Evolutionary conservation across 2,888 invertebrate genomes (phyloP).

Genomic region (Chrysina gloriosa): DNA sequence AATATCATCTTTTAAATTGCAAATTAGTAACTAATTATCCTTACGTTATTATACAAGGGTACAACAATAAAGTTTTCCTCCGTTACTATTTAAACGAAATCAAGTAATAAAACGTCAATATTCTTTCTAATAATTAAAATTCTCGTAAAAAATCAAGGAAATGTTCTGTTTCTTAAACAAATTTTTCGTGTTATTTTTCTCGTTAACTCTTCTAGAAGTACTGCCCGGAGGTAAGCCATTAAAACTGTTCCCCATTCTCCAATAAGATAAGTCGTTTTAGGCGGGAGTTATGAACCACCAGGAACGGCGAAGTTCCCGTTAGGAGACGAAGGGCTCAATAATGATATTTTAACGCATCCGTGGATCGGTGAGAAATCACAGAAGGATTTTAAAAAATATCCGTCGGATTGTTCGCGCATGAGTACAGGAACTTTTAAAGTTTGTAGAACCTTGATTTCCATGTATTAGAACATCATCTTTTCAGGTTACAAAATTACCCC

Average conservation of each 20-base stretch:
- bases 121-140: conserved; percentile 19
- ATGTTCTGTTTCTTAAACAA: conserved; percentile 16
- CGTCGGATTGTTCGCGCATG: conserved; percentile 19
- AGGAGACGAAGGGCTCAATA: conserved; percentile 50
- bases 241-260: not conserved
- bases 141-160: conserved; percentile 16
- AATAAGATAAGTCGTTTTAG: not conserved
- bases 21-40: no score
- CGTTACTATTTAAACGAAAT: not conserved
- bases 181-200: conserved; percentile 14
- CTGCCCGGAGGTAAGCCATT: conserved; percentile 1
- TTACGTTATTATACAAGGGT: not conserved
- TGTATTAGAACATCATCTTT: not conserved
- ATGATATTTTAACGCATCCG: conserved; percentile 41
- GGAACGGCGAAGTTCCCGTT: conserved; percentile 46
- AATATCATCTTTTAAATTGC: no score
- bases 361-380: conserved; percentile 31
- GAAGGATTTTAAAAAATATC: conserved; percentile 30
- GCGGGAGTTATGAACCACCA: conserved; percentile 46
- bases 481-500: no score
- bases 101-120: conserved; percentile 31
- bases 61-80: not conserved
- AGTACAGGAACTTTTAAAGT: conserved; percentile 25
- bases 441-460: conserved; percentile 3
- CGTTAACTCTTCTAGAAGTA: not conserved